Percentiles rank a stretch among this genome's conserved stretches.
Evolutionary conservation across 2,113 vertebrate genomes (phyloP).

Genomic region (Tringa solitaria): DNA sequence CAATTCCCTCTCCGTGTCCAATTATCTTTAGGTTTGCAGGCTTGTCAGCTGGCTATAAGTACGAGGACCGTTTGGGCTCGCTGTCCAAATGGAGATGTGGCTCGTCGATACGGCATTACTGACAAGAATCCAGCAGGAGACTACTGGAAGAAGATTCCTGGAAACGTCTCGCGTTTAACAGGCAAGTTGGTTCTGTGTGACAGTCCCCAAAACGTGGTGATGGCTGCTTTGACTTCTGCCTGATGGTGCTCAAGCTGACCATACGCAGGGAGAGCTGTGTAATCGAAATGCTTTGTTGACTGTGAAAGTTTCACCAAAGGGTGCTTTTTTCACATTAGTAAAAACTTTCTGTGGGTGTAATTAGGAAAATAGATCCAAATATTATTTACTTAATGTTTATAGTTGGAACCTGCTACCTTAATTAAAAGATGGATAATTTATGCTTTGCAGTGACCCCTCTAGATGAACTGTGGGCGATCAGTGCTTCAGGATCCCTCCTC

Average conservation of each 20-base stretch:
- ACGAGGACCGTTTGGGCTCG: constrained; percentile 89
- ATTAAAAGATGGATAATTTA: constrained; percentile 15
- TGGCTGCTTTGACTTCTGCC: not conserved
- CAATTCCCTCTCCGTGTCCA: not conserved
- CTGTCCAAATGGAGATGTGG: constrained; percentile 89
- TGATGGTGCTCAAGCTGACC: not conserved
- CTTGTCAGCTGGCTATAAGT: constrained; percentile 88
- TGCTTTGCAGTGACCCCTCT: constrained; percentile 82
- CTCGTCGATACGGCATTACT: constrained; percentile 89
- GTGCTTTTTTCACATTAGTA: not conserved
- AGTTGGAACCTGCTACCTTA: not conserved
- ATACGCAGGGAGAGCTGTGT: not conserved
- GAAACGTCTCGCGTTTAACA: constrained; percentile 81
- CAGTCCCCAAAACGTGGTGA: not conserved
- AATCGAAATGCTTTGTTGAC: not conserved
- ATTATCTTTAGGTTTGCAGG: constrained; percentile 81
- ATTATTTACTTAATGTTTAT: not conserved
- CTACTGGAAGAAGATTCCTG: constrained; percentile 98
- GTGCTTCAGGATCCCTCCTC: constrained; percentile 81
- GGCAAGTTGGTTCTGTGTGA: constrained; percentile 68
- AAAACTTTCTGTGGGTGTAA: not conserved
- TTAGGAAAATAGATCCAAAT: not conserved
- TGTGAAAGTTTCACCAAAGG: not conserved
- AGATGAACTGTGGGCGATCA: constrained; percentile 92
- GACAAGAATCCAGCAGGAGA: constrained; percentile 92